Evolutionary conservation across 1,140 invertebrate genomes (phyloP), one percentile per base, ranked within the genome.

Genomic region (Achroia grisella): DNA sequence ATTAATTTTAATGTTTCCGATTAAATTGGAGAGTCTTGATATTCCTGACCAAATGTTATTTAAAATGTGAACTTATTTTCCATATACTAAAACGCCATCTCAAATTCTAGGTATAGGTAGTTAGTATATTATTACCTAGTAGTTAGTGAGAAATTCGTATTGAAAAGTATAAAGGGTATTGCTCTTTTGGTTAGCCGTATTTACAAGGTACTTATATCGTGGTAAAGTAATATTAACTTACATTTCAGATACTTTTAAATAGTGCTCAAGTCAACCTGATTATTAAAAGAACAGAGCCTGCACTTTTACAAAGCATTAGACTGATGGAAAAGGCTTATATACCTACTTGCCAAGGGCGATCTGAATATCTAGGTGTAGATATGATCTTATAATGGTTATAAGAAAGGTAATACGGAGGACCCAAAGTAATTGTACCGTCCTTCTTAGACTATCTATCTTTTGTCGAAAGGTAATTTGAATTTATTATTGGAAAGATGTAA

Each of bases 1-100:
- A 84, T 84, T 84, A 84, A 81, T 81, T 81, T 81, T 81, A 84
- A 80, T 73, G 59, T 75, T 77, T 81, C 80, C 74, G 74, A 78
- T 78, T 61, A 71, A 72, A 83, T 81, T 76, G 73, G 75, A 70
- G 56, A 78, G 52, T 72, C 60, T 74, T 78, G 71, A 81, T 78
- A 84, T 78, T 80, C 70, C 70, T 72, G 76, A 84, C 77, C 80
- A 80, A 84, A 65, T 74, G 68, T 78, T 77, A 73, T 73, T 67
- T 64, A 68, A 59, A 68, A 64, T 17, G 4, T 69, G 48, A 71
- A 68, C 66, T 70, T 54, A 60, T 59, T 65, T 66, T 72, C 56
- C 69, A 23, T 23, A 23, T 23, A 23, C 17, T 23, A 3, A 68
- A 52, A 59, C 60, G 47, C 50, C 51, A 65, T 73, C 58, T 73